Percentiles rank a stretch among this genome's conserved stretches.
Evolutionary conservation across 2,797 vertebrate genomes (phyloP).

Genomic region (Neoniphon sammara): DNA sequence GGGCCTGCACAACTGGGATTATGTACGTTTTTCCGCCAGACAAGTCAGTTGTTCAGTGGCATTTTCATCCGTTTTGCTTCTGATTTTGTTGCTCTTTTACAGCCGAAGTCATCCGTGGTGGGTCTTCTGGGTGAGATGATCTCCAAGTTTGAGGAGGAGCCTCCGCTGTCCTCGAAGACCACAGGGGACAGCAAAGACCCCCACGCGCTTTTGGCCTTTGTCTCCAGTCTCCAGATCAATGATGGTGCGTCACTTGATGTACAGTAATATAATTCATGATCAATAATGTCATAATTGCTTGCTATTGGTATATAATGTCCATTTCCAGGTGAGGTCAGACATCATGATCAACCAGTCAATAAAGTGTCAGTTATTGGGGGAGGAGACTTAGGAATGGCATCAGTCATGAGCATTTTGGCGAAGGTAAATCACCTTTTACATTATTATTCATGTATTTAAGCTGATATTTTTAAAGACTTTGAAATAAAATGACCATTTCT

Average conservation of each 20-base stretch:
- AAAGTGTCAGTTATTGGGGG: conserved; percentile 94
- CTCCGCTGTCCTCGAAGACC: conserved; percentile 86
- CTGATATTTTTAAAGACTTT: background rate
- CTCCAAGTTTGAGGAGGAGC: conserved; percentile 92
- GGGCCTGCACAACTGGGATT: conserved; percentile 92
- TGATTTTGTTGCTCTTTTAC: conserved; percentile 2
- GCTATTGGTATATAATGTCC: background rate
- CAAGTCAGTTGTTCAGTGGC: background rate
- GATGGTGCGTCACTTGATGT: conserved; percentile 80
- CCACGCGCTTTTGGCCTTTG: conserved; percentile 87
- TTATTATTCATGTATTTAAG: background rate
- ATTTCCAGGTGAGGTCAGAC: conserved; percentile 70
- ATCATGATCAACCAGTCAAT: conserved; percentile 64
- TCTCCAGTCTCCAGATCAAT: conserved; percentile 85
- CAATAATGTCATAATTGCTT: background rate
- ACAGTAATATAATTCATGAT: background rate
- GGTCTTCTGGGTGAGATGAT: conserved; percentile 92
- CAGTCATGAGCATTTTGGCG: conserved; percentile 90
- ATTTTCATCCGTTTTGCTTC: conserved; percentile 3
- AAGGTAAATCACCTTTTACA: conserved; percentile 81
- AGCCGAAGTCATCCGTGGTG: conserved; percentile 91
- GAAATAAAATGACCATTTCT: background rate
- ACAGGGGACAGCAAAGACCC: conserved; percentile 82
- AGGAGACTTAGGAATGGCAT: conserved; percentile 93
- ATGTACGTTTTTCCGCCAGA: conserved; percentile 81